Evolutionary conservation across 2,888 invertebrate species (phyloP).

Genomic region (Pseudeuparius sepicola): DNA sequence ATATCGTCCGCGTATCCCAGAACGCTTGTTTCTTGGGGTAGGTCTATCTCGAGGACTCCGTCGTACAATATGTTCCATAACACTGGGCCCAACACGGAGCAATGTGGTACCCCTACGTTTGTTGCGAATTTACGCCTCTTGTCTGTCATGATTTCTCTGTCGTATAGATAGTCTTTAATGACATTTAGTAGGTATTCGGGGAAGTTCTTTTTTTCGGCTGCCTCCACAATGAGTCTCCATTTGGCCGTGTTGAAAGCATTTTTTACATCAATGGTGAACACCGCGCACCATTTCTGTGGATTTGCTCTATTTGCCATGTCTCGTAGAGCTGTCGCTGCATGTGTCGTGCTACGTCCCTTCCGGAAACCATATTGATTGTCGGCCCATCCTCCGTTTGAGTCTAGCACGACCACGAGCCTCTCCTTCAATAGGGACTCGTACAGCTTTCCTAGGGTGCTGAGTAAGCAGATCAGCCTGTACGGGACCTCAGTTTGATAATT

Average conservation of each 20-base stretch:
- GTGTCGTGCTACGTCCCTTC: constrained; percentile 5
- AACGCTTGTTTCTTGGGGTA: no score
- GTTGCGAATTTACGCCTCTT: neutral
- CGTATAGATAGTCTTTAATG: constrained; percentile 10
- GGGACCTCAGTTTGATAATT: neutral
- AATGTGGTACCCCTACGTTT: constrained; percentile 8
- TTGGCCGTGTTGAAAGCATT: constrained; percentile 20
- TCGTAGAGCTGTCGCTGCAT: no score
- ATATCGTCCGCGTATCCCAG: constrained; percentile 19
- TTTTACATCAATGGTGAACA: constrained; percentile 16
- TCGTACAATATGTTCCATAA: constrained; percentile 22
- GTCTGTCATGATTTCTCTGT: constrained; percentile 7
- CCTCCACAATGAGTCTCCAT: constrained; percentile 12
- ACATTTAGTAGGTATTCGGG: no score
- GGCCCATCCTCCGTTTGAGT: constrained; percentile 1
- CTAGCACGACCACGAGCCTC: constrained; percentile 9
- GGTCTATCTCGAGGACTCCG: no score
- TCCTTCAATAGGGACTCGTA: constrained; percentile 7
- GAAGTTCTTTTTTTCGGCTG: constrained; percentile 8
- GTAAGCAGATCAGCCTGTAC: constrained; percentile 13
- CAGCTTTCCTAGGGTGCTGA: constrained; percentile 11
- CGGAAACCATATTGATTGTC: constrained; percentile 13
- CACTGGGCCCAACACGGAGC: constrained; percentile 17
- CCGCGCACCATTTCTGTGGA: constrained; percentile 10
- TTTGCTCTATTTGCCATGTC: constrained; percentile 6